These are phyloP conservation scores for Zaprionus kolodkinae DNA, from an alignment of 1,140 invertebrate genomes.

Conservation along the genomic window DNA sequence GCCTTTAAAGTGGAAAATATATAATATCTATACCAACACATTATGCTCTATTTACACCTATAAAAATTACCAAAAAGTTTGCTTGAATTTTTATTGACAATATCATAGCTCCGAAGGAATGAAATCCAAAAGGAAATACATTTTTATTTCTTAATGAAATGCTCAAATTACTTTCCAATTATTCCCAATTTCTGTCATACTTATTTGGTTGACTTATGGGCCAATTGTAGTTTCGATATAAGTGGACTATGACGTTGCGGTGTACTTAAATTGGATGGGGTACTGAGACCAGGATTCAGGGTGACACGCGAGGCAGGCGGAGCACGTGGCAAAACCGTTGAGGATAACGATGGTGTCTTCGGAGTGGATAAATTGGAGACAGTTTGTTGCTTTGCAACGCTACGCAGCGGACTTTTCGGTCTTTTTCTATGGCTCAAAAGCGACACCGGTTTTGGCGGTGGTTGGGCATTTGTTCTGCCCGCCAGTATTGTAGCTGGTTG, in stretches of 20 bases:
- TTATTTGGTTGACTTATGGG: neutral
- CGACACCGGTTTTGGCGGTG: neutral
- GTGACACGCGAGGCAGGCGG: slow-evolving; percentile 39
- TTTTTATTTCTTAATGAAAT: neutral
- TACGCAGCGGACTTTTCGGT: neutral
- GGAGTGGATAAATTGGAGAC: neutral
- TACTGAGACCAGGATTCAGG: neutral
- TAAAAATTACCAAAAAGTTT: neutral
- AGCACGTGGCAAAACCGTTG: slow-evolving; percentile 2
- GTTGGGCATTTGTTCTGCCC: neutral
- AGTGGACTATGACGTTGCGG: neutral
- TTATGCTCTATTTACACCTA: no score
- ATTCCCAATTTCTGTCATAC: neutral
- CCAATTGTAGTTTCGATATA: slow-evolving; percentile 27
- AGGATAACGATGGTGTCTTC: neutral
- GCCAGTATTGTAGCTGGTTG: no score
- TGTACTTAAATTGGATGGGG: neutral
- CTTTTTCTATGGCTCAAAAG: no score
- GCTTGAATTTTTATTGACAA: neutral
- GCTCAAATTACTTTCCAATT: neutral
- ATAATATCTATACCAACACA: no score
- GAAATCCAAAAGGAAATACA: neutral
- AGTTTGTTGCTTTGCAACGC: neutral
- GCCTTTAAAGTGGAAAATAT: no score
- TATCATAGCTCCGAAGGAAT: neutral